Evolutionary conservation across 2,113 vertebrate genomes (phyloP).

Genomic region (Drymodes brunneopygia): DNA sequence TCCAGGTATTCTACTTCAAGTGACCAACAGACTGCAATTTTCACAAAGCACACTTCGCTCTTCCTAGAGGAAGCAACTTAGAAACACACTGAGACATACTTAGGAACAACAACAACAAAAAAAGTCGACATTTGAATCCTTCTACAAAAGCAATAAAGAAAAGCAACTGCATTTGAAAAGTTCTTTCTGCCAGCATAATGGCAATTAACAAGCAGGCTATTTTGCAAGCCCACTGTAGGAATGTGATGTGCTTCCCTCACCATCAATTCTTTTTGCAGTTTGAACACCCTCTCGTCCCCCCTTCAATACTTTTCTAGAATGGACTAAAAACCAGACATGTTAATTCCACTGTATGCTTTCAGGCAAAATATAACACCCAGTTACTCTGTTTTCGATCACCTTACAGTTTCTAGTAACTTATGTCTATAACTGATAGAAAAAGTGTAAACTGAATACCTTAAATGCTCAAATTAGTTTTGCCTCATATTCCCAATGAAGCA

Average conservation of each 20-base stretch:
- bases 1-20: neutral
- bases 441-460: neutral
- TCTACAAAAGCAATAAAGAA: neutral
- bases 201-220: neutral
- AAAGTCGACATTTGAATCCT: neutral
- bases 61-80: neutral
- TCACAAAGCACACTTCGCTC: neutral
- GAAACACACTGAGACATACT: neutral
- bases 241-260: neutral
- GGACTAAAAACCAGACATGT: neutral
- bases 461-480: neutral
- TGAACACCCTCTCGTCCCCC: neutral
- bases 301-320: neutral
- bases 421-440: neutral
- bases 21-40: neutral
- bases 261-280: neutral
- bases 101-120: neutral
- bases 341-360: neutral
- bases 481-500: neutral
- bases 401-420: neutral
- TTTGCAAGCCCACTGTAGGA: neutral
- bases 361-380: neutral
- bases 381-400: neutral
- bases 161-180: neutral
- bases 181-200: neutral